Evolutionary conservation across 1,140 invertebrate genomes (phyloP).

Genomic region (Drosophila guanche): DNA sequence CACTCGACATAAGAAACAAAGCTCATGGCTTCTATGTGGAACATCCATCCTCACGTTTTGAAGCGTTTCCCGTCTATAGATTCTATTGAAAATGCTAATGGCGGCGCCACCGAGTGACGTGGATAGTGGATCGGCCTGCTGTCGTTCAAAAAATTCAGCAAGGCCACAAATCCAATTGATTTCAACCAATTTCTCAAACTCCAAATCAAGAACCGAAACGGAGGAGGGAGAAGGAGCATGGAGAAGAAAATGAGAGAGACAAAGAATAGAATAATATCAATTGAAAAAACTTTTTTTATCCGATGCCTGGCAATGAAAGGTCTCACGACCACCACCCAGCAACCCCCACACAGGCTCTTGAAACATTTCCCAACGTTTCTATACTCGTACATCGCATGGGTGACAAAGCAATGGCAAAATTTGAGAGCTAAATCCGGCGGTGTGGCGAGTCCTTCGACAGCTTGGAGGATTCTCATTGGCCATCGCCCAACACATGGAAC

Average conservation of each 20-base stretch:
- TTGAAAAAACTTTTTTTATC: slow-evolving; percentile 70
- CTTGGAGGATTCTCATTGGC: slow-evolving; percentile 70
- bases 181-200: slow-evolving; percentile 79
- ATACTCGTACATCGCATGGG: slow-evolving; percentile 69
- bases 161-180: slow-evolving; percentile 74
- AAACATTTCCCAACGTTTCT: slow-evolving; percentile 30
- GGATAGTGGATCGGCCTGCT: slow-evolving; percentile 23
- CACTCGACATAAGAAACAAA: slow-evolving; percentile 32
- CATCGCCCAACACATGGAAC: slow-evolving; percentile 67
- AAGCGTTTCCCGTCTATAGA: neutral
- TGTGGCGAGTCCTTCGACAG: slow-evolving; percentile 46
- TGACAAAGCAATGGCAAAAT: slow-evolving; percentile 75
- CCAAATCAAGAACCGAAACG: neutral
- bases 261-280: slow-evolving; percentile 74
- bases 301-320: slow-evolving; percentile 27
- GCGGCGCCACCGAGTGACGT: slow-evolving; percentile 34
- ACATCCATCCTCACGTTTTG: neutral
- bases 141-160: slow-evolving; percentile 51
- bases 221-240: neutral
- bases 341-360: slow-evolving; percentile 9
- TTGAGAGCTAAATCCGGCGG: slow-evolving; percentile 72
- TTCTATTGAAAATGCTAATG: slow-evolving; percentile 72
- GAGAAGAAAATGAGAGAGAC: slow-evolving; percentile 39
- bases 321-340: slow-evolving; percentile 57
- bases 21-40: slow-evolving; percentile 37